Conservation (phyloP, 2,113 vertebrate species). For the Oncorhynchus tshawytscha region DNA sequence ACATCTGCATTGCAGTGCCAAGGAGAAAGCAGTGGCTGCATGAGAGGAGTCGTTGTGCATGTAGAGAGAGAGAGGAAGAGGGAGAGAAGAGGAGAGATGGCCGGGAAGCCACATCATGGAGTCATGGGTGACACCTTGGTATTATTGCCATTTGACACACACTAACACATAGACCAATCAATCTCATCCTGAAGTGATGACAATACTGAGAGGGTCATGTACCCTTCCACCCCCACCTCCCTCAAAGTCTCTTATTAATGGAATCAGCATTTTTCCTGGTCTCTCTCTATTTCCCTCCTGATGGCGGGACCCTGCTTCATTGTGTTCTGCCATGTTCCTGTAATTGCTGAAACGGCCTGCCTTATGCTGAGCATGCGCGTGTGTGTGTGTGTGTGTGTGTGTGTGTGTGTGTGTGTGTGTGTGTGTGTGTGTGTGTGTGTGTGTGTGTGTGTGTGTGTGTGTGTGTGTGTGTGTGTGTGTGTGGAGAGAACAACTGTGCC, state of each 20-base stretch:
- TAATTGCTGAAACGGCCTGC: slow-evolving; percentile 63
- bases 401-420: no score
- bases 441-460: slow-evolving; percentile 26
- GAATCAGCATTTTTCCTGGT: slow-evolving; percentile 72
- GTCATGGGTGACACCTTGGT: slow-evolving; percentile 41
- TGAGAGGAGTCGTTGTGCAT: slow-evolving; percentile 10
- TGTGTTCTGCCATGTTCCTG: slow-evolving; percentile 64
- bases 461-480: no score
- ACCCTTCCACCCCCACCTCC: background rate
- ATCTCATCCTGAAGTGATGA: no score
- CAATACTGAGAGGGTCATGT: slow-evolving; percentile 1
- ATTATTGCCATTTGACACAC: slow-evolving; percentile 39
- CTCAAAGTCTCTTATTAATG: slow-evolving; percentile 59
- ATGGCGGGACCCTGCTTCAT: slow-evolving; percentile 63
- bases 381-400: no score
- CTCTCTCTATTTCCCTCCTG: slow-evolving; percentile 74
- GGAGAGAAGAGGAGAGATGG: background rate
- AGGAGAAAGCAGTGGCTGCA: slow-evolving; percentile 20
- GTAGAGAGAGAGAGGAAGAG: background rate
- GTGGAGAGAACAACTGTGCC: slow-evolving; percentile 12
- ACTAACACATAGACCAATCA: no score
- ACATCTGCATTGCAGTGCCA: slow-evolving; percentile 65
- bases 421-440: slow-evolving; percentile 49
- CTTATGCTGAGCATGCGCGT: slow-evolving; percentile 69
- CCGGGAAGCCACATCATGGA: slow-evolving; percentile 31